These are phyloP conservation scores for Panonychus citri DNA, from an alignment of 1,140 invertebrate genomes.

Conservation along the genomic window DNA sequence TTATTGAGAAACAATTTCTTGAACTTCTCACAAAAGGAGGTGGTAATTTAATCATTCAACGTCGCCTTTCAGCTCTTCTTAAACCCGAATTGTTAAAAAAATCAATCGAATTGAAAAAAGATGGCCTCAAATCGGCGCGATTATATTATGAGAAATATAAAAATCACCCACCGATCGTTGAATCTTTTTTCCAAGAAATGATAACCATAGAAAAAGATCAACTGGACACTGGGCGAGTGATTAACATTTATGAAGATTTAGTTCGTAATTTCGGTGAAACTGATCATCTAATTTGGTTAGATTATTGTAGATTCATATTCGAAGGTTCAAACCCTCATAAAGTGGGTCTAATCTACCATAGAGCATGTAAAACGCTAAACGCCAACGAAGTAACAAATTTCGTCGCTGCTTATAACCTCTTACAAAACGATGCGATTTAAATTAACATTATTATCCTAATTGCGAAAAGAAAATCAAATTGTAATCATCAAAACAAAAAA, in stretches of 20 bases:
- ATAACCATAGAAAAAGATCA: constrained; percentile 2
- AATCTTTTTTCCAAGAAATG: constrained; percentile 4
- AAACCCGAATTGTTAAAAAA: constrained; percentile 5
- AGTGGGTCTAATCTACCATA: background rate
- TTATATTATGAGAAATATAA: constrained; percentile 8
- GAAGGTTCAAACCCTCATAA: background rate
- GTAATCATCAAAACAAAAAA: too few relatives aligned
- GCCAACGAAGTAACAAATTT: background rate
- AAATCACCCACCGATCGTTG: background rate
- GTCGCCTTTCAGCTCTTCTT: constrained; percentile 1
- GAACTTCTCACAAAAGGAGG: background rate
- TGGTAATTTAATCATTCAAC: background rate
- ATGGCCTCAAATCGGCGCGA: constrained; percentile 1
- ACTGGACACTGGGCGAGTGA: background rate
- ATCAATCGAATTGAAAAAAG: background rate
- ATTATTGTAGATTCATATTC: constrained; percentile 3
- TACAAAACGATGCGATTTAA: background rate
- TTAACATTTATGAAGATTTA: background rate
- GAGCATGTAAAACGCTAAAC: background rate
- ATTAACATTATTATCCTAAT: too few relatives aligned
- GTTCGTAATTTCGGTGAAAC: constrained; percentile 2
- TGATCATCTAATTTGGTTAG: constrained; percentile 5
- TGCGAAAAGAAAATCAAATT: too few relatives aligned
- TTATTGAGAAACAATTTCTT: background rate
- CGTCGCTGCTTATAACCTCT: constrained; percentile 1